Base-by-base conservation (phyloP, 2,113 vertebrate species). In the Alligator sinensis region DNA sequence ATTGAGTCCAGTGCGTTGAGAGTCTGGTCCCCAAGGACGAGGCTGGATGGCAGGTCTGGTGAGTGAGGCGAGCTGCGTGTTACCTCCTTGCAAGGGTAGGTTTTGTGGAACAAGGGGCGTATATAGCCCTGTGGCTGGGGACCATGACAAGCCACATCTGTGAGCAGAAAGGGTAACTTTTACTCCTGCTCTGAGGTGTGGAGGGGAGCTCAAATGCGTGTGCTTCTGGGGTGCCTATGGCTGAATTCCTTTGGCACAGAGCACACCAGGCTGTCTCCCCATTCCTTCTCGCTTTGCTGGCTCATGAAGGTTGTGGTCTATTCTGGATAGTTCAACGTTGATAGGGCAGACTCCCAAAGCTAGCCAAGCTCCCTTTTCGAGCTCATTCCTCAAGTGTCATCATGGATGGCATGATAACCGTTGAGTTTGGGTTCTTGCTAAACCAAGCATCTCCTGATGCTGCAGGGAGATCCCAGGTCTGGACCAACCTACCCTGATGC, bases 391-490 rank as follows among this genome's bases (percentile, higher is more conserved):
- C 21, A 5, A 24, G 11, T 24, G 34, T 22, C 21, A 47, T 47
- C 25, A 4, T 14, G 38, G 34, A 74, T 22, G 7, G 11, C 34
- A 21, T 14, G 34, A 47, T 13, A 14, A 47, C 21, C 21, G 6
- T 3, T 6, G 22, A 22, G 24, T 30, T 74, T 74, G 21, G 70
- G 21, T 86, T 10, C 34, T 38, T 47, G 19, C 38, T 91, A 68
- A 21, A 0, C 58, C 77, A 1, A 0, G 10, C 7, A 17, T 15
- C 14, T 28, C 16, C 9, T 0, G 0, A 2, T 24, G 74, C 34
- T 25, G 9, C 60, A 9, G 25, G 60, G 24, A 62, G 47, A 4
- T 61, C 62, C 77, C 25, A 66, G 5, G 87, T 62, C 17, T 68
- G n/a, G 8, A 63, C 25, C 7, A 70, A 8, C 64, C 84, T 30